phyloP scores from a whole-genome alignment of 2,797 vertebrate species.

The Megaceryle alcyon region DNA sequence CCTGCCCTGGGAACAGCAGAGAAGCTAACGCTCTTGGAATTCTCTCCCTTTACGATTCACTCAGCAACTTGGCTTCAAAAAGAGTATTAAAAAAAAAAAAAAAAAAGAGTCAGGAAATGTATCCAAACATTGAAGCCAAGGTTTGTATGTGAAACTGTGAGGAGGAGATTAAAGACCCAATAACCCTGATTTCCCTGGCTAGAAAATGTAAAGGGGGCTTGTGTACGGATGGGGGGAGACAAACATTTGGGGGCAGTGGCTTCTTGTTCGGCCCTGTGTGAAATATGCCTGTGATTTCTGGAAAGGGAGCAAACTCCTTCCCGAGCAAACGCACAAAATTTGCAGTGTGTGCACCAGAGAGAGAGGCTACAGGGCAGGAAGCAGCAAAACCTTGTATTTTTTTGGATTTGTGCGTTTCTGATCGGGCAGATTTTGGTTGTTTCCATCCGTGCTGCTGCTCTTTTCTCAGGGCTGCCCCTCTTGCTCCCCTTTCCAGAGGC shows the following conservation, averaged over 20 bases:
- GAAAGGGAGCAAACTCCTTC: neutral
- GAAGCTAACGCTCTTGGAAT: conserved; percentile 75
- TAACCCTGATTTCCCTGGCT: neutral
- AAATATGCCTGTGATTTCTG: neutral
- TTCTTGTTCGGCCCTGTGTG: neutral
- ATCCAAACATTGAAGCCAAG: conserved; percentile 57
- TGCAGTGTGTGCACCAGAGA: neutral
- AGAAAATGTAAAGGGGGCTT: neutral
- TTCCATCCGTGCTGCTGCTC: neutral
- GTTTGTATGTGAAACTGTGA: conserved; percentile 54
- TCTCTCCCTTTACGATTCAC: conserved; percentile 65
- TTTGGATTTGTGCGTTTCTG: neutral
- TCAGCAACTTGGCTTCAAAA: conserved; percentile 69
- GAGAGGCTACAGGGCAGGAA: neutral
- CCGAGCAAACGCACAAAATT: fast-evolving
- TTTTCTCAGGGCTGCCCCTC: neutral
- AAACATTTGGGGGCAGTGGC: neutral
- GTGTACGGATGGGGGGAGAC: neutral
- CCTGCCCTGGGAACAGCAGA: conserved; percentile 74
- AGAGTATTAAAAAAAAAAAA: neutral
- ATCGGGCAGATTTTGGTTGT: neutral
- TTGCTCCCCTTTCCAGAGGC: neutral
- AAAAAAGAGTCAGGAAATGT: neutral
- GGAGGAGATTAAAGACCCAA: conserved; percentile 24
- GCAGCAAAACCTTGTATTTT: neutral